These are phyloP conservation scores for Limnephilus auricula DNA, from an alignment of 2,888 invertebrate genomes.

Conservation along the genomic window DNA sequence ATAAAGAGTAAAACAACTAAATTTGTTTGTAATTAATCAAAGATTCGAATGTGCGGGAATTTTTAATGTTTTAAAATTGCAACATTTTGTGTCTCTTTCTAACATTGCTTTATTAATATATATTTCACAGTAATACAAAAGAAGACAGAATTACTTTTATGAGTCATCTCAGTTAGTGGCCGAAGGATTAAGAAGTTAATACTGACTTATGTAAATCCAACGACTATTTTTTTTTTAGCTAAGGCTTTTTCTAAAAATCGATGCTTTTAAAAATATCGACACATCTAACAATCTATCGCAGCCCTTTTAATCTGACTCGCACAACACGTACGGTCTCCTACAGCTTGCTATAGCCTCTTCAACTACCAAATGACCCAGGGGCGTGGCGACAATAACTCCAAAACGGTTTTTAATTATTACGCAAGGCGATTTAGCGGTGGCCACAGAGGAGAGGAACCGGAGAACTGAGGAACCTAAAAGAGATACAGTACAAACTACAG, in stretches of 20 bases:
- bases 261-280: neutral
- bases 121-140: too few relatives aligned
- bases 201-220: too few relatives aligned
- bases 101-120: too few relatives aligned
- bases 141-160: too few relatives aligned
- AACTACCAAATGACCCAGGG: neutral
- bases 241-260: neutral
- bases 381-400: slow-evolving; percentile 28
- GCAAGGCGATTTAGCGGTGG: neutral
- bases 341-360: neutral
- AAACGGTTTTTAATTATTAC: slow-evolving; percentile 44
- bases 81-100: too few relatives aligned
- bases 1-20: too few relatives aligned
- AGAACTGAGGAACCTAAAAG: neutral
- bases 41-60: too few relatives aligned
- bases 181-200: too few relatives aligned
- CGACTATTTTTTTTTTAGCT: too few relatives aligned
- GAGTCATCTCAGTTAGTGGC: too few relatives aligned
- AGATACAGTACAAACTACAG: neutral
- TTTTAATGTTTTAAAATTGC: too few relatives aligned
- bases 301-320: neutral
- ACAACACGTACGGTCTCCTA: neutral
- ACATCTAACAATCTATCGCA: neutral
- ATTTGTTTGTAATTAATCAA: too few relatives aligned
- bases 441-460: neutral